A percentile compares a stretch with the other conserved stretches of the same genome.
phyloP scores from a whole-genome alignment of 2,113 vertebrate genomes.

The Myrmecobius fasciatus region DNA sequence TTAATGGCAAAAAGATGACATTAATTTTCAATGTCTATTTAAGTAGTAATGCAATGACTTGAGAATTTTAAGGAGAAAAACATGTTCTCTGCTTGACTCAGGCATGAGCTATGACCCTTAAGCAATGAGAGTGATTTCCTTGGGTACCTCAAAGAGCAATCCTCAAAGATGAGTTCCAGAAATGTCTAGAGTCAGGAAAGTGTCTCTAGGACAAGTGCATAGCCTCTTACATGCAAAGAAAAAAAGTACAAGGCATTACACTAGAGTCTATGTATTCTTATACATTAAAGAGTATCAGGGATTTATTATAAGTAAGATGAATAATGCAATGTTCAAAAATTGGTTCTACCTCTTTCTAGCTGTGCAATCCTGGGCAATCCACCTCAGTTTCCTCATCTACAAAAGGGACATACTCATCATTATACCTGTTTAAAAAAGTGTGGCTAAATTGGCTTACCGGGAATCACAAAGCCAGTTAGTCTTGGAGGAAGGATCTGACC shows the following conservation, averaged over 20 bases:
- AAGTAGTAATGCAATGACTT: slow-evolving; percentile 48
- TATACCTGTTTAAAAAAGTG: not conserved
- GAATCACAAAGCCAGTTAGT: not conserved
- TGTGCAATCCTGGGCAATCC: not conserved
- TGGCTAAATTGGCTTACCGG: not conserved
- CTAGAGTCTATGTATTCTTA: not conserved
- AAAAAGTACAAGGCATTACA: not conserved
- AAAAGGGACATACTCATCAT: not conserved
- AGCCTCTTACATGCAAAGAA: not conserved
- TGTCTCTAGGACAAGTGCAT: not conserved
- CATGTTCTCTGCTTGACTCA: slow-evolving; percentile 16
- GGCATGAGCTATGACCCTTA: not conserved
- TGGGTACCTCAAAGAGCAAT: not conserved
- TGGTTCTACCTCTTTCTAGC: not conserved
- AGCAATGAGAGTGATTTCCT: not conserved
- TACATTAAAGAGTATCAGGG: not conserved
- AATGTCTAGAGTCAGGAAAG: not conserved
- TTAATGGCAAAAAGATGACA: slow-evolving; percentile 39
- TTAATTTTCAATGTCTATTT: slow-evolving; percentile 57
- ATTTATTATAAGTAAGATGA: not conserved
- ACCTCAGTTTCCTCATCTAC: not conserved
- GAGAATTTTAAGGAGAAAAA: slow-evolving; percentile 41
- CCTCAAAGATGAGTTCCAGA: slow-evolving; percentile 9
- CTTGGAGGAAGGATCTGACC: not conserved
- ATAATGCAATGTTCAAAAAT: not conserved